phyloP scores from a whole-genome alignment of 2,888 invertebrate species.

The Mechanitis mazaeus region DNA sequence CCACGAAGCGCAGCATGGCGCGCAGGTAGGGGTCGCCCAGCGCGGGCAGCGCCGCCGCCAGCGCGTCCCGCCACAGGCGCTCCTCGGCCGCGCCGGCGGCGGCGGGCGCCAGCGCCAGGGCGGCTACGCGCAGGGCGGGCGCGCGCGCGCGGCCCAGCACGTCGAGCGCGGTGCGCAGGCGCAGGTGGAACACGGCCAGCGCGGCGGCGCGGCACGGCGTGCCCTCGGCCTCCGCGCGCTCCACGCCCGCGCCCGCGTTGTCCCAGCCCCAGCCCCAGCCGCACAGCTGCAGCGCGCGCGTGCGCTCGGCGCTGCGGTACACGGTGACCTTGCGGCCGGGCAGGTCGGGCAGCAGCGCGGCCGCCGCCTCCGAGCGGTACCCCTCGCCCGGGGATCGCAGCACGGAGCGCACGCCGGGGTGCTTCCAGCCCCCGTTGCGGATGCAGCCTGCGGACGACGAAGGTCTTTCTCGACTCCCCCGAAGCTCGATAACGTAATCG shows the following conservation, averaged over 20 bases:
- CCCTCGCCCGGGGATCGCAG: constrained; percentile 62
- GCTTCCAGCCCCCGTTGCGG: constrained; percentile 74
- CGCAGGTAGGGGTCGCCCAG: constrained; percentile 93
- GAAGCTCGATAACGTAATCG: no score
- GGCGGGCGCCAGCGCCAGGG: constrained; percentile 83
- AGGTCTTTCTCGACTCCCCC: no score
- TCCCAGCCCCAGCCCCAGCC: constrained; percentile 93
- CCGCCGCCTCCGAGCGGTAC: constrained; percentile 78
- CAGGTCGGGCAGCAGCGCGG: constrained; percentile 80
- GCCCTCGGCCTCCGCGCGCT: constrained; percentile 82
- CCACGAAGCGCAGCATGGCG: constrained; percentile 93
- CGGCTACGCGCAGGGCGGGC: constrained; percentile 57
- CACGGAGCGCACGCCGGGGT: constrained; percentile 79
- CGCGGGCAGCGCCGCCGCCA: constrained; percentile 84
- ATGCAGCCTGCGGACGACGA: constrained; percentile 58
- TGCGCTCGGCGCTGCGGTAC: constrained; percentile 80
- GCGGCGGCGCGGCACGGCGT: constrained; percentile 90
- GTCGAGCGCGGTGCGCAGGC: constrained; percentile 89
- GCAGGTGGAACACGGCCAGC: constrained; percentile 92
- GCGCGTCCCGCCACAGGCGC: constrained; percentile 88
- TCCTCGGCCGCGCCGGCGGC: constrained; percentile 92
- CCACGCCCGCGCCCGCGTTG: constrained; percentile 62
- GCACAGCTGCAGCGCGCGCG: constrained; percentile 89
- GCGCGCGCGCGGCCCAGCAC: constrained; percentile 84
- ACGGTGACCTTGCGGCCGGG: constrained; percentile 68